These are phyloP conservation scores for Choloepus didactylus DNA, from an alignment of 2,797 vertebrate species.

Conservation along the genomic window DNA sequence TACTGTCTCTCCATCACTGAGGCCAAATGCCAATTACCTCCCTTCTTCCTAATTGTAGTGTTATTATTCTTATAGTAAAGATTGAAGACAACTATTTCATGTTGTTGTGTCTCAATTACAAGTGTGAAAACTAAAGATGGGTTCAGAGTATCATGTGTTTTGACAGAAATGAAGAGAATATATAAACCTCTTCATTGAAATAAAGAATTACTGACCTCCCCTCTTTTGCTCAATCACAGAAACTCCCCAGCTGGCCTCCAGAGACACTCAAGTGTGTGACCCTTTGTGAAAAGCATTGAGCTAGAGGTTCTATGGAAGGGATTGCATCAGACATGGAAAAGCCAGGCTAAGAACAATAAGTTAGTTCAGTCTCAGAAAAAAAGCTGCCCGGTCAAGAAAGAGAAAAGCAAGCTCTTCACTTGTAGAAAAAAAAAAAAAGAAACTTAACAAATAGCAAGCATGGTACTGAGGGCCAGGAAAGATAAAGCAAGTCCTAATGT, in stretches of 20 bases:
- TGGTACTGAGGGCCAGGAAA: background rate
- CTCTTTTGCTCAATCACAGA: background rate
- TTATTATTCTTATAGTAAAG: background rate
- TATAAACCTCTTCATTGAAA: background rate
- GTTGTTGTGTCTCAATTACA: background rate
- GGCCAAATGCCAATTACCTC: background rate
- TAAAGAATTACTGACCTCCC: background rate
- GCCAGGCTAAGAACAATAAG: background rate
- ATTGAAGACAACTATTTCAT: background rate
- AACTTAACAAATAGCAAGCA: background rate
- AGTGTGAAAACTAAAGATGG: slow-evolving; percentile 8
- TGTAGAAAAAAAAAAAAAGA: background rate
- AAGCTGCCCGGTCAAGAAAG: background rate
- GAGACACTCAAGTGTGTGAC: background rate
- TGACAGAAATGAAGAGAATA: background rate
- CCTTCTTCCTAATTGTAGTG: background rate
- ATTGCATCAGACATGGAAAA: background rate
- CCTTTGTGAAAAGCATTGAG: background rate
- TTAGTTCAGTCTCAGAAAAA: background rate
- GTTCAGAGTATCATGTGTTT: background rate
- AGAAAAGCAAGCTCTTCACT: background rate
- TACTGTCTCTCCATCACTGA: background rate
- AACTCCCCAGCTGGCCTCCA: background rate
- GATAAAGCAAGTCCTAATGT: background rate
- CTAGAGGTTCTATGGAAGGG: background rate